A percentile compares a stretch with the other conserved stretches of the same genome.
These are phyloP conservation scores for Rhipidura dahli DNA, from an alignment of 2,113 vertebrate species.

Conservation along the genomic window DNA sequence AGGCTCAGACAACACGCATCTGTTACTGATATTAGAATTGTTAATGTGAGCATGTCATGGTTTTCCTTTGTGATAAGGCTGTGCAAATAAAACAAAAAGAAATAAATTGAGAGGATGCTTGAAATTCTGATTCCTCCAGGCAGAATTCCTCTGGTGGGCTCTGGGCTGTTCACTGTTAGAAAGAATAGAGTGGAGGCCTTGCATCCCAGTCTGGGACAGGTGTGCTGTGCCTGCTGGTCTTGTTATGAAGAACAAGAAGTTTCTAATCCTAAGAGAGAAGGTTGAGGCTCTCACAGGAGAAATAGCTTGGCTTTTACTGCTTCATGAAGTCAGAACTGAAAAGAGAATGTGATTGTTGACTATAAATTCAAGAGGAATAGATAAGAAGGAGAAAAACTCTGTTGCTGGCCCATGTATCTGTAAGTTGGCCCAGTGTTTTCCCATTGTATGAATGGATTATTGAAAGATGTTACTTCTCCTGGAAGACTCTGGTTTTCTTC, in stretches of 20 bases:
- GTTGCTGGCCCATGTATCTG: background rate
- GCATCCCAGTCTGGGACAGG: background rate
- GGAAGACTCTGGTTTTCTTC: background rate
- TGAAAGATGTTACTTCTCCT: background rate
- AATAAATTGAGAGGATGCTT: background rate
- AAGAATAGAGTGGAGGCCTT: background rate
- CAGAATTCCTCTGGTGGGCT: background rate
- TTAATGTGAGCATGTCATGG: background rate
- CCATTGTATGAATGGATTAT: background rate
- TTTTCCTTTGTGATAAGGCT: background rate
- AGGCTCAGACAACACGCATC: background rate
- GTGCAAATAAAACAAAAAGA: background rate
- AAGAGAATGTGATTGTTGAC: background rate
- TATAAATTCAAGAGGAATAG: background rate
- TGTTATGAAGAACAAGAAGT: background rate
- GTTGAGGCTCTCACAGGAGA: background rate
- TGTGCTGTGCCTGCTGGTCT: background rate
- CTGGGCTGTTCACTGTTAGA: background rate
- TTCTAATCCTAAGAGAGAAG: background rate
- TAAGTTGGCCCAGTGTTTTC: background rate
- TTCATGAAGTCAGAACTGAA: background rate
- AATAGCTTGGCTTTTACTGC: background rate
- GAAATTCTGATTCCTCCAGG: background rate
- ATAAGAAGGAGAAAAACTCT: background rate
- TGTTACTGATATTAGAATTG: slow-evolving; percentile 2